Evolutionary conservation across 2,888 invertebrate species (phyloP).

Genomic region (Pollenia angustigena): DNA sequence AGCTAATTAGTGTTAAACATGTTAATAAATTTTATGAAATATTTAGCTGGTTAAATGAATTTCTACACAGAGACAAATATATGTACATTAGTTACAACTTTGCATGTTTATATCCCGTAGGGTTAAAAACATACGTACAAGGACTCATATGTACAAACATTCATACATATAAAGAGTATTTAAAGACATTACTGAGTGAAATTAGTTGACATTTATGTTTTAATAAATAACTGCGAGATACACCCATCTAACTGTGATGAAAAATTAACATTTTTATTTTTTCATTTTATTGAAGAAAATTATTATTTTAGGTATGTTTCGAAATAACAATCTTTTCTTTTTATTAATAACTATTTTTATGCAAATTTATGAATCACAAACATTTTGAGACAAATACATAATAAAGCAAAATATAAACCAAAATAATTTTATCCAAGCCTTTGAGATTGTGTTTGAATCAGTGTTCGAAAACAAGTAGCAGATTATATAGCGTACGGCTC

Average conservation of each 20-base stretch:
- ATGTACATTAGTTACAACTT: constrained; percentile 20
- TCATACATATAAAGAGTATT: background rate
- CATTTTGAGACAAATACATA: no score
- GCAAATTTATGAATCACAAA: no score
- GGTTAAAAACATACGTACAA: constrained; percentile 24
- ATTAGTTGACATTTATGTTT: constrained; percentile 34
- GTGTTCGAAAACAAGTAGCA: no score
- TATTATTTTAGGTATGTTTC: background rate
- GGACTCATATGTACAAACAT: background rate
- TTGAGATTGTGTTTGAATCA: no score
- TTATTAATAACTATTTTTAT: no score
- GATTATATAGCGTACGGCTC: no score
- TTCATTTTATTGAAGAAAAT: background rate
- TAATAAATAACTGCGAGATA: background rate
- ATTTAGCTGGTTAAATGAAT: constrained; percentile 34
- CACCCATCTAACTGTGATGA: constrained; percentile 6
- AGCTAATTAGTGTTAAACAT: constrained; percentile 65
- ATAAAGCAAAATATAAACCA: no score
- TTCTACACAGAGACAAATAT: constrained; percentile 1
- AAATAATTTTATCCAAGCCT: no score
- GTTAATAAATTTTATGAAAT: constrained; percentile 50
- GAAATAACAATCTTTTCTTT: background rate
- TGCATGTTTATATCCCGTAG: constrained; percentile 69
- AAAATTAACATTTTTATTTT: background rate
- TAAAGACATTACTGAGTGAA: background rate